Percentiles rank a stretch among this genome's conserved stretches.
Evolutionary conservation across 2,888 invertebrate species (phyloP).

Genomic region (Neoitamus cyanurus): DNA sequence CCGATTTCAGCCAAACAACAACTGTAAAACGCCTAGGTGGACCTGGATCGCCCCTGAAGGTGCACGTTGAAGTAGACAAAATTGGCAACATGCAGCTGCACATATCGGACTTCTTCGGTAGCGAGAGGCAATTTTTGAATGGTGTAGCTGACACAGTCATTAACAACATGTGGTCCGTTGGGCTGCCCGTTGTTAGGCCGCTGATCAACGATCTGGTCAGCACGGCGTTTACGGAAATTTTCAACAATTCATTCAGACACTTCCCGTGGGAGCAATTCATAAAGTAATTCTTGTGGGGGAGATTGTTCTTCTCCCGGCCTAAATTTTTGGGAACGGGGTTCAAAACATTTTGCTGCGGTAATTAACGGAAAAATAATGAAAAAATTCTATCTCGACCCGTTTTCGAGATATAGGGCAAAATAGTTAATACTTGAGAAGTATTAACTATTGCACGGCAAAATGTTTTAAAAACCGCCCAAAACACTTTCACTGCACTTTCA

Average conservation of each 20-base stretch:
- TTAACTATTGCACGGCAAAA: too few species aligned
- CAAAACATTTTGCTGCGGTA: too few species aligned
- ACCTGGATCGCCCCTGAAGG: conserved; percentile 68
- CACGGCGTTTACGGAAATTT: conserved; percentile 85
- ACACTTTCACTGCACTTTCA: too few species aligned
- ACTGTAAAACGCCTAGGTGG: conserved; percentile 66
- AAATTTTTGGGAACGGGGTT: too few species aligned
- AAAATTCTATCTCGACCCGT: too few species aligned
- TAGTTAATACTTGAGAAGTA: too few species aligned
- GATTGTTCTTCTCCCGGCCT: too few species aligned
- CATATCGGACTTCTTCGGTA: conserved; percentile 76
- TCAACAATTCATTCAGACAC: conserved; percentile 78
- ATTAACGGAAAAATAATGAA: too few species aligned
- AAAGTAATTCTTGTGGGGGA: conserved; percentile 53
- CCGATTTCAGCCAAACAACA: conserved; percentile 69
- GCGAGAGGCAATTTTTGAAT: conserved; percentile 73
- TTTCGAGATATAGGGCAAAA: too few species aligned
- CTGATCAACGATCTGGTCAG: conserved; percentile 86
- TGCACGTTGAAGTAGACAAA: conserved; percentile 78
- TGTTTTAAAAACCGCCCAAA: too few species aligned
- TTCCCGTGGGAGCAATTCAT: conserved; percentile 79
- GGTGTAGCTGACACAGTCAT: conserved; percentile 79
- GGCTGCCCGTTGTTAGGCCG: conserved; percentile 79
- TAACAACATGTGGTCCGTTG: conserved; percentile 84
- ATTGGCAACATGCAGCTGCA: conserved; percentile 83